Evolutionary conservation across 2,797 vertebrate species (phyloP).

Genomic region (Acanthurus lineatus): DNA sequence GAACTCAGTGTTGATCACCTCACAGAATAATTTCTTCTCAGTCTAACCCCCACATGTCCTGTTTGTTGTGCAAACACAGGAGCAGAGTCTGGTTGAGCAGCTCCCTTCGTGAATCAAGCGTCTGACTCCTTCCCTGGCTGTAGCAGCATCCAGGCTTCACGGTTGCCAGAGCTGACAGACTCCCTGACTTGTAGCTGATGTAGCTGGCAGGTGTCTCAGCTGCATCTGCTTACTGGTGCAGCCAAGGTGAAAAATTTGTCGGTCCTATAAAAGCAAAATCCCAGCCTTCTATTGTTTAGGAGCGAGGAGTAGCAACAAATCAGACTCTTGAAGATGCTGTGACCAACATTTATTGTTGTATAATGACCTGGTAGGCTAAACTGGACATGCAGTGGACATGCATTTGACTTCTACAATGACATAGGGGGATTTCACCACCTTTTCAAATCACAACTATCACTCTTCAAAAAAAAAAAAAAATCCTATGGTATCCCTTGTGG

Average conservation of each 20-base stretch:
- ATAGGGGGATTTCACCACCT: neutral
- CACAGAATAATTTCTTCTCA: slow-evolving; percentile 36
- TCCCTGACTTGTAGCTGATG: slow-evolving; percentile 47
- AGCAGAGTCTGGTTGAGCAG: slow-evolving; percentile 56
- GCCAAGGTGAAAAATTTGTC: slow-evolving; percentile 26
- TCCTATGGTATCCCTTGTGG: neutral
- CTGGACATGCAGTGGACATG: neutral
- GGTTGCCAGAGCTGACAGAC: slow-evolving; percentile 36
- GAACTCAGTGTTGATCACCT: slow-evolving; percentile 21
- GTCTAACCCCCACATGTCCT: slow-evolving; percentile 8
- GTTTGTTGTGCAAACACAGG: slow-evolving; percentile 62
- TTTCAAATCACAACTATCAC: too few relatives aligned
- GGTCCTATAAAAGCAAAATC: slow-evolving; percentile 26
- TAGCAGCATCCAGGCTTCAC: slow-evolving; percentile 28
- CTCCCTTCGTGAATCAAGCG: slow-evolving; percentile 52
- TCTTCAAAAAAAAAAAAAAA: neutral
- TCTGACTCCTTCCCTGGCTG: slow-evolving; percentile 39
- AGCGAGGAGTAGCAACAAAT: slow-evolving; percentile 10
- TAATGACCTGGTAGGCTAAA: neutral
- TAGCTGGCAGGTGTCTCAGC: slow-evolving; percentile 43
- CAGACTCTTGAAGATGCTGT: slow-evolving; percentile 14
- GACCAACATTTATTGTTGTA: neutral
- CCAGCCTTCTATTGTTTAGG: slow-evolving; percentile 11
- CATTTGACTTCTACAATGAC: neutral
- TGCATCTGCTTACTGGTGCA: slow-evolving; percentile 34